phyloP scores from a whole-genome alignment of 2,113 vertebrate genomes.

The Labeo rohita region DNA sequence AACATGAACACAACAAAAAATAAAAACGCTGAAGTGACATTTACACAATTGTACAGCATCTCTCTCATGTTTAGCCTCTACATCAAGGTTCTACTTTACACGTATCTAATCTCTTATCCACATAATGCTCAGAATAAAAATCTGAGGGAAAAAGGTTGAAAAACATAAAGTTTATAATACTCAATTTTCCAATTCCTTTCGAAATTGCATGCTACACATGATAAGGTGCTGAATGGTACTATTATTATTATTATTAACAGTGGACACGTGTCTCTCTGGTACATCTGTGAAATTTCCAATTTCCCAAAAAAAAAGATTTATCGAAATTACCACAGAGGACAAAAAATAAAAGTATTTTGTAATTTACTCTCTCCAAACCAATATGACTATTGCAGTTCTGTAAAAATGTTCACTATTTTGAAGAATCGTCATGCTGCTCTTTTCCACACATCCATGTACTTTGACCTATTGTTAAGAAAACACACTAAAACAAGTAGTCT shows the following conservation, averaged over 20 bases:
- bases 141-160: slow-evolving; percentile 29
- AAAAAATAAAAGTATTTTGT: not conserved
- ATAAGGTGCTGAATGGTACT: slow-evolving; percentile 77
- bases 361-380: not conserved
- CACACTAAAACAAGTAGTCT: not conserved
- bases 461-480: not conserved
- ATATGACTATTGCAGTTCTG: not conserved
- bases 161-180: slow-evolving; percentile 58
- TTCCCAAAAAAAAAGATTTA: not conserved
- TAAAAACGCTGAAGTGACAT: slow-evolving; percentile 72
- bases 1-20: slow-evolving; percentile 63
- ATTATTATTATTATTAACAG: slow-evolving; percentile 27
- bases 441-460: not conserved
- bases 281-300: not conserved
- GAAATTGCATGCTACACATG: slow-evolving; percentile 71
- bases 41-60: slow-evolving; percentile 85
- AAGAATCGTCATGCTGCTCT: not conserved
- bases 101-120: slow-evolving; percentile 56
- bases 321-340: no score
- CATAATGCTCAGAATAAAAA: slow-evolving; percentile 67
- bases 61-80: slow-evolving; percentile 68
- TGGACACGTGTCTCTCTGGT: not conserved
- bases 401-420: not conserved
- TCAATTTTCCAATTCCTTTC: slow-evolving; percentile 60
- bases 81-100: slow-evolving; percentile 75